Evolutionary conservation across 2,113 vertebrate species (phyloP), one percentile per base, ranked within the genome.

Genomic region (Emydura subglobosa): DNA sequence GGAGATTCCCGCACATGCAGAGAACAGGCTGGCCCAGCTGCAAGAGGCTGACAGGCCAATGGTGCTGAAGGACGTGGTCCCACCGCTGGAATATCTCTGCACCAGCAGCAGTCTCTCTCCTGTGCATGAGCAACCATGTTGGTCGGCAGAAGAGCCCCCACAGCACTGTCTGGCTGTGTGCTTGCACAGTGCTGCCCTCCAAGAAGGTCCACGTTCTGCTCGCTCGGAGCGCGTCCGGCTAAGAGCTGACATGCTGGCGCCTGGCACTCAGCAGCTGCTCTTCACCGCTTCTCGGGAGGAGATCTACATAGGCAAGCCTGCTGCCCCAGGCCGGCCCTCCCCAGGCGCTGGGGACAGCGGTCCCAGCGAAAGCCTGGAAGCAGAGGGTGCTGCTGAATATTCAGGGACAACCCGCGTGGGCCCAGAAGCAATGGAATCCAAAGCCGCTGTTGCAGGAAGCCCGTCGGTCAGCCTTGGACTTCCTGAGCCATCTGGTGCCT

Each of bases 251-350:
- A 2, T 5, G 2, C 17, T 27, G 0, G 19, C 3, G 9, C 16
- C 10, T 47, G 5, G 24, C 19, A 2, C 24, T 1, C 6, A 1
- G 49, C 82, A 22, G 4, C 76, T 2, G 9, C 6, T 85, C 4
- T 97, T 97, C 96, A 96, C 92, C 0, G 97, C 97, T 42, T 95
- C 97, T 5, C 94, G 96, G 83, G 81, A 57, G 57, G 53, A 94
- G 88, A 95, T 96, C 13, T 97, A 86, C 2, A 55, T 97, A 82
- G 89, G 80, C 17, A 12, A 80, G 49, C 57, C 81, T 19, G 31
- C 29, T 5, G 16, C 7, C 8, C 61, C 2, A 17, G 34, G 19
- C 65, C 34, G 27, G 25, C 78, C 47, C 7, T 42, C 89, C 65
- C 44, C 95, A 55, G 10, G 68, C 3, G 9, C 49, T 49, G 85